Evolutionary conservation across 2,797 vertebrate genomes (phyloP), one percentile per base, ranked within the genome.

Genomic region (Urophycis tenuis): DNA sequence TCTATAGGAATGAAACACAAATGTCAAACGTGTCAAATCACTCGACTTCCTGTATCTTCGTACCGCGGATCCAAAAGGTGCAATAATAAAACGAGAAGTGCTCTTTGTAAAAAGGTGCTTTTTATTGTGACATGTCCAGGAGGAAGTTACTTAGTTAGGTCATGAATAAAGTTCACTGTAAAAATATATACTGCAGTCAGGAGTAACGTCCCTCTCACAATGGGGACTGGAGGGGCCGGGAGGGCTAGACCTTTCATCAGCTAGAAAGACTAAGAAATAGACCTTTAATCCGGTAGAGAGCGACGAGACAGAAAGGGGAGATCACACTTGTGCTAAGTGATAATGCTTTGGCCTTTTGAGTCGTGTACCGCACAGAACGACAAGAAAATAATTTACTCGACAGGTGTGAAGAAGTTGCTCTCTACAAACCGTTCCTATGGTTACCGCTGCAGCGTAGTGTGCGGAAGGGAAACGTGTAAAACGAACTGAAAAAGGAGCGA

Each of bases 81-180:
- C 76, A 73, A 78, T 45, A 80, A 36, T 25, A 12, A 49, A n/a
- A 29, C 35, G n/a, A 25, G 12, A 39, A 11, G 7, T 39, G 1
- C 22, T 34, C 35, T 73, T 73, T 75, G 83, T 87, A 90, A 88
- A 92, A 91, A 92, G 90, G 90, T 92, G 91, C 91, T 41, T 60
- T 94, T 94, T 93, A 93, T 92, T 93, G 86, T 88, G 86, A 90
- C 80, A 85, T 74, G 72, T 86, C 79, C 86, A 69, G 75, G 87
- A 89, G 79, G 82, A 90, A 86, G 83, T 81, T 60, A 72, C 77
- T 84, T n/a, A 33, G 75, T 76, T 85, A 86, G 81, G 83, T 82
- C 82, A 87, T 84, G 79, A 82, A 81, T 77, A 81, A 82, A 53
- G 53, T 81, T 80, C 71, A 81, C 76, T 86, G 81, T 77, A 80